Evolutionary conservation across 2,797 vertebrate species (phyloP).

Genomic region (Coendou prehensilis): DNA sequence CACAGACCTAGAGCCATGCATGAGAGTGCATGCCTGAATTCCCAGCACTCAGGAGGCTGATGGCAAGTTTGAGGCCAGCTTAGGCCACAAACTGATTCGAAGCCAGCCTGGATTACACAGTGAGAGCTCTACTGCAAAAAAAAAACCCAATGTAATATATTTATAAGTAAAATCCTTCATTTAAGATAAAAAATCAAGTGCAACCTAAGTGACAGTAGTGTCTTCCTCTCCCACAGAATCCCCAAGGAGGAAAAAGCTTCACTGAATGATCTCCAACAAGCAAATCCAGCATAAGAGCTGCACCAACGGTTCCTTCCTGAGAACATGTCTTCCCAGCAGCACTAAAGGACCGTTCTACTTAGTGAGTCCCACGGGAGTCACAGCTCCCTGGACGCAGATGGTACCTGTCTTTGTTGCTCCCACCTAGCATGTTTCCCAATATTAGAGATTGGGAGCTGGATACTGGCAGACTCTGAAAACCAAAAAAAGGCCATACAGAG

Average conservation of each 20-base stretch:
- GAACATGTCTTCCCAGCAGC: not conserved
- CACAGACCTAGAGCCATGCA: not conserved
- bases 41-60: not conserved
- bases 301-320: not conserved
- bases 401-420: not conserved
- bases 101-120: not conserved
- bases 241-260: not conserved
- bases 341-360: not conserved
- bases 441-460: not conserved
- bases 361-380: not conserved
- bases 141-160: not conserved
- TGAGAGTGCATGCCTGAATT: not conserved
- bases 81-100: not conserved
- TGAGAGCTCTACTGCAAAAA: not conserved
- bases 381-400: not conserved
- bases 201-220: not conserved
- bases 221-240: not conserved
- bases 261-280: not conserved
- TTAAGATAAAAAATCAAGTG: not conserved
- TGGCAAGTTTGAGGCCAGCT: not conserved
- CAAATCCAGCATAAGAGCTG: not conserved
- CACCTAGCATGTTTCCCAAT: not conserved
- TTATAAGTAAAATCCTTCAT: slow-evolving; percentile 3
- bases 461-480: not conserved
- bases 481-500: not conserved